phyloP scores from a whole-genome alignment of 2,113 vertebrate genomes.

The Callaeas wilsoni region DNA sequence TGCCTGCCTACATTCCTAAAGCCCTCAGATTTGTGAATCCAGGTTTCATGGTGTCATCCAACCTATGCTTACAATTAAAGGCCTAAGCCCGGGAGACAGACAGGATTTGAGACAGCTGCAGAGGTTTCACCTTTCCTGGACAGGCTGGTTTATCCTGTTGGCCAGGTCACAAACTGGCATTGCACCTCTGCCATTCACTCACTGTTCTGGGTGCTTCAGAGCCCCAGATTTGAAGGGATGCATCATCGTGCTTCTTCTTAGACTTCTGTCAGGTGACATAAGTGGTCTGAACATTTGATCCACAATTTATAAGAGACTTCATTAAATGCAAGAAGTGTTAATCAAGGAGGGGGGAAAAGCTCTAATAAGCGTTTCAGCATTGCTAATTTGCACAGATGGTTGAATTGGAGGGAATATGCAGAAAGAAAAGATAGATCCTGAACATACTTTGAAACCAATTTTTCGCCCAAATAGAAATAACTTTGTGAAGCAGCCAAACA shows the following conservation, averaged over 20 bases:
- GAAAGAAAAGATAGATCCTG: slow-evolving; percentile 21
- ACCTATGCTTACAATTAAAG: not conserved
- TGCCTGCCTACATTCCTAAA: not conserved
- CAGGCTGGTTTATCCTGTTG: not conserved
- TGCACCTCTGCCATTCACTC: not conserved
- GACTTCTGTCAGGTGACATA: not conserved
- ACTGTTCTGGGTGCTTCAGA: not conserved
- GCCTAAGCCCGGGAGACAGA: not conserved
- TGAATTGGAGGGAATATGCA: slow-evolving; percentile 31
- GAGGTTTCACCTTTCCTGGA: not conserved
- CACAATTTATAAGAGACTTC: not conserved
- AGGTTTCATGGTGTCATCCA: not conserved
- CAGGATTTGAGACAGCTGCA: not conserved
- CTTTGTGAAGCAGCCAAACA: not conserved
- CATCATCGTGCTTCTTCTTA: not conserved
- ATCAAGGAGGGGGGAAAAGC: not conserved
- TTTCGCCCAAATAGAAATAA: slow-evolving; percentile 40
- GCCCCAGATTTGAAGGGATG: not conserved
- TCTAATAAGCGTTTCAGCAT: slow-evolving; percentile 1
- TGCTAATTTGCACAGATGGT: slow-evolving; percentile 33
- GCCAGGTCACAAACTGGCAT: not conserved
- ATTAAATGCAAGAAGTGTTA: not conserved
- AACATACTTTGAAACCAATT: slow-evolving; percentile 8
- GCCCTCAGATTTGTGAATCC: not conserved
- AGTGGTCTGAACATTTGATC: not conserved